Base-by-base conservation (phyloP, 2,797 vertebrate genomes). In the Manis crassicaudata region DNA sequence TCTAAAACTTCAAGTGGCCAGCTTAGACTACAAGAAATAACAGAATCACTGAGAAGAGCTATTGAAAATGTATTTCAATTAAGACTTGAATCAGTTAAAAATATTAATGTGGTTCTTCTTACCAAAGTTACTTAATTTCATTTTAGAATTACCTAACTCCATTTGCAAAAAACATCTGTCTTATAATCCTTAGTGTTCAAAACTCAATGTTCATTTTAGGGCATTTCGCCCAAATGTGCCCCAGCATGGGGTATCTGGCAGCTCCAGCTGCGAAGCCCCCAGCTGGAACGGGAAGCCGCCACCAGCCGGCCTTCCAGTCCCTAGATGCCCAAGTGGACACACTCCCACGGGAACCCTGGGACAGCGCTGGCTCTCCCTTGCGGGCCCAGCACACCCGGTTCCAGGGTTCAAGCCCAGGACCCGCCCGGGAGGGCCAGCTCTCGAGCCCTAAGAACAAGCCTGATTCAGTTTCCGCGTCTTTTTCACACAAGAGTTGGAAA, bases 81-180 rank as follows among this genome's bases (percentile, higher is more conserved):
- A 92, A 72, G 27, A 40, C 29, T 65, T 35, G 12, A 21, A 79
- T 70, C 56, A n/a, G 68, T 70, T 95, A 86, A 86, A 96, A 75
- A 82, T 87, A 75, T 40, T 50, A 84, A 56, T 46, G 10, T 37
- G 27, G 82, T 79, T 85, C 50, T 68, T 90, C 68, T 76, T 86
- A 63, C 50, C 25, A 90, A 73, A 94, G 90, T 68, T 75, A 84
- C 46, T 86, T 56, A 63, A 80, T 96, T 73, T 94, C 75, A 90
- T 20, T 77, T 77, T 54, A n/a, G 50, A 32, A 35, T 35, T 12
- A 46, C 46, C 46, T 46, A 46, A 46, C 46, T 46, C 12, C 46
- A 46, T 46, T 46, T 46, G 46, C 46, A 10, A 46, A 46, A 46
- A 12, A 46, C 11, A 46, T 46, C 46, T 46, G 10, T 46, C 46